Conservation (phyloP, 2,888 invertebrate species). For the Lasioglossum lativentre region DNA sequence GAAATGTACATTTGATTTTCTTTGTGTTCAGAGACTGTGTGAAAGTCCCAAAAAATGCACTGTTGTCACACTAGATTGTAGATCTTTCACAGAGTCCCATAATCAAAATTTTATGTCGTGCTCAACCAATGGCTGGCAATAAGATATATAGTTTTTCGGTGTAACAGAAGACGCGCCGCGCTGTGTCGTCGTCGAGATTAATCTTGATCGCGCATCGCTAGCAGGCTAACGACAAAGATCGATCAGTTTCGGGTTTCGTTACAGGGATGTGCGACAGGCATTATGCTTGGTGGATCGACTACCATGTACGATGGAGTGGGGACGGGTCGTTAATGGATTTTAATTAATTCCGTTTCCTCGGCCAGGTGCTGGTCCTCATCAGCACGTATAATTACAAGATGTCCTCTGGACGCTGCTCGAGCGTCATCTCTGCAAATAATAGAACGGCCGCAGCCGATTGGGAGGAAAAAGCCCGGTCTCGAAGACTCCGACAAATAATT, state of each 20-base stretch:
- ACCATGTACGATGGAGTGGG: neutral
- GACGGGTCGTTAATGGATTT: neutral
- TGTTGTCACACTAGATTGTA: too few species aligned
- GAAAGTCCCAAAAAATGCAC: too few species aligned
- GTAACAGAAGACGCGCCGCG: conserved; percentile 1
- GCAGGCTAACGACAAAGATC: neutral
- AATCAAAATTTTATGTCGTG: neutral
- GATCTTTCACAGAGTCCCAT: too few species aligned
- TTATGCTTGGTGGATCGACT: neutral
- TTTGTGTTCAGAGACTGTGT: too few species aligned
- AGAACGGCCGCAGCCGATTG: neutral
- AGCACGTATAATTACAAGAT: neutral
- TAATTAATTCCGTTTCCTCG: neutral
- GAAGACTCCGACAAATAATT: neutral
- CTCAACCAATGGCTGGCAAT: neutral
- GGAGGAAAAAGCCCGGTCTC: neutral
- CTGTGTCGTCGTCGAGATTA: conserved; percentile 32
- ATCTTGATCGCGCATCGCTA: conserved; percentile 5
- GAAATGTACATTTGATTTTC: too few species aligned
- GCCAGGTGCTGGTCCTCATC: neutral
- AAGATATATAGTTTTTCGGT: too few species aligned
- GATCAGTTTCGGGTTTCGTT: conserved; percentile 51
- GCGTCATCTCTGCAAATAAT: neutral
- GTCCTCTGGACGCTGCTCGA: neutral
- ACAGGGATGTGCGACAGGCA: neutral